Base-by-base conservation (phyloP, 1,140 invertebrate species). In the Pogonomyrmex barbatus region DNA sequence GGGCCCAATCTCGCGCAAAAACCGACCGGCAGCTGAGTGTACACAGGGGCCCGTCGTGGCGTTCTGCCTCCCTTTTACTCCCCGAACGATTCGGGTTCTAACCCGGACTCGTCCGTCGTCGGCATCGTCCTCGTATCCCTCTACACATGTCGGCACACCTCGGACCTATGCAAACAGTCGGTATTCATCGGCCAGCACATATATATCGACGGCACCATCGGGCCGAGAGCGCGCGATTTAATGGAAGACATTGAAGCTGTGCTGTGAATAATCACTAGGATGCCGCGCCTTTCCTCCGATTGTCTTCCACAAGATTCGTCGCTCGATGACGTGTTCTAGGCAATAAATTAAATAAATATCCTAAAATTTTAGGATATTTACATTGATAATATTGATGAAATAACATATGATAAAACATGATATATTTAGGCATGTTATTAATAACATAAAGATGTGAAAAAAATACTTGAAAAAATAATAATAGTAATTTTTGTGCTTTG, bases 141-240 rank as follows among this genome's bases (percentile, higher is more conserved):
- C 54, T 75, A 83, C 68, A 75, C 70, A 82, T 82, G 79, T 78
- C 79, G 78, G 87, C 84, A 76, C 91, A 90, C 88, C 90, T 91
- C 92, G 90, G 90, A 92, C 93, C 93, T 93, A 93, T 92, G 92
- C 92, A 93, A 93, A 93, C 93, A 93, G 83, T 56, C 78, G 90
- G 91, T 88, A 93, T 93, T 93, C 92, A 93, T 92, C 89, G 92
- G 89, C 82, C 91, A 75, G 91, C 87, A 85, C 92, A 88, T 86
- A 85, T 73, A 90, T 87, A 89, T 89, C 39, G 71, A 39, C 56
- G 47, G 60, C 56, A 56, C 42, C 10, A 17, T 39, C 71, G 78
- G 76, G 83, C 89, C 45, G 68, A 75, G 56, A 60, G 62, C 58
- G 79, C 56, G 67, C 39, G 79, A 62, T 83, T 83, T 83, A 83